Conservation (phyloP, 2,797 vertebrate genomes). For the Oryzias sinensis region DNA sequence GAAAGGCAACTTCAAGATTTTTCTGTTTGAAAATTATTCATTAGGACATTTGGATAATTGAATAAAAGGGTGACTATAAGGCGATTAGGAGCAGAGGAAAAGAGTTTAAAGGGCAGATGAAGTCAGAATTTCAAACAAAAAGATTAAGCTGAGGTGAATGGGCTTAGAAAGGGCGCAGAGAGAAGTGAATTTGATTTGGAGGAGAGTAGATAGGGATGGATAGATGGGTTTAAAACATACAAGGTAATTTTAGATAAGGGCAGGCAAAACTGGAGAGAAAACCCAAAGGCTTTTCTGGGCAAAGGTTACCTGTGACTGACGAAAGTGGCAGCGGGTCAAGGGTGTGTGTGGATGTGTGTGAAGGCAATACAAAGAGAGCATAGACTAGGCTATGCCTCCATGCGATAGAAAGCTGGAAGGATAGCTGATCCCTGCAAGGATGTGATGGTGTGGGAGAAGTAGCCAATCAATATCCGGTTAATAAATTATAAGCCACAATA, state of each 20-base stretch:
- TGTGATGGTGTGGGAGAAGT: slow-evolving; percentile 17
- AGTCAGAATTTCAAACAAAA: slow-evolving; percentile 37
- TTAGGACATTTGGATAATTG: too few species aligned
- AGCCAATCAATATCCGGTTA: slow-evolving; percentile 64
- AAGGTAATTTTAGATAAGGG: slow-evolving; percentile 43
- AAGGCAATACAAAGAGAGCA: slow-evolving; percentile 24
- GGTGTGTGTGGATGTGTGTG: slow-evolving; percentile 7
- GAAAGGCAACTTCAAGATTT: too few species aligned
- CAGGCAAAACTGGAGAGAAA: slow-evolving; percentile 27
- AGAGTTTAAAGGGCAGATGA: slow-evolving; percentile 21
- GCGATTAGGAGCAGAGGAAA: not conserved
- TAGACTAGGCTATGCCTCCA: slow-evolving; percentile 21
- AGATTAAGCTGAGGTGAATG: slow-evolving; percentile 32
- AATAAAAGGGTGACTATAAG: too few species aligned
- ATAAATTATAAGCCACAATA: slow-evolving; percentile 65
- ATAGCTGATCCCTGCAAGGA: slow-evolving; percentile 3
- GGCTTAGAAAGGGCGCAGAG: slow-evolving; percentile 17
- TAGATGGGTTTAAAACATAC: slow-evolving; percentile 37
- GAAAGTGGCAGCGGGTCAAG: slow-evolving; percentile 28
- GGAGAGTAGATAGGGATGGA: slow-evolving; percentile 14
- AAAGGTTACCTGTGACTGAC: slow-evolving; percentile 48
- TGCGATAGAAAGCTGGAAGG: slow-evolving; percentile 6
- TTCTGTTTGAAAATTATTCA: too few species aligned
- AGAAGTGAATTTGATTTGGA: slow-evolving; percentile 9
- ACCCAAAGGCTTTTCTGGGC: slow-evolving; percentile 30